Percentiles rank a stretch among this genome's conserved stretches.
Evolutionary conservation across 2,888 invertebrate species (phyloP).

Genomic region (Stratiomys singularior): DNA sequence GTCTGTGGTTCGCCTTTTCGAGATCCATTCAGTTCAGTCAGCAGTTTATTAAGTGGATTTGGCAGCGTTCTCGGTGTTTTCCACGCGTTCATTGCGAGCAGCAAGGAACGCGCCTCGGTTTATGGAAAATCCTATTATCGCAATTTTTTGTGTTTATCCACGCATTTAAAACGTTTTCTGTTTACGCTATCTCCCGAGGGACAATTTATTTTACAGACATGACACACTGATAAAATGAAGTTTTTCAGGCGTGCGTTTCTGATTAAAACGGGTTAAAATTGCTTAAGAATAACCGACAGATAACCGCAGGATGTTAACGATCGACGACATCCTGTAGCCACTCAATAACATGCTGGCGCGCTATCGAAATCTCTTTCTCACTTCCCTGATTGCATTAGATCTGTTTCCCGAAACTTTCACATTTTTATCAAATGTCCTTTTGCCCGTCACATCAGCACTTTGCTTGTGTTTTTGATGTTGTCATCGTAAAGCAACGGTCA

Average conservation of each 20-base stretch:
- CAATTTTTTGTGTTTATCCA: slow-evolving; percentile 43
- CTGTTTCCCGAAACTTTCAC: not conserved
- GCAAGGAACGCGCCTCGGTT: slow-evolving; percentile 29
- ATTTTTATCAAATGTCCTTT: not conserved
- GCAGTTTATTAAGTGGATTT: slow-evolving; percentile 44
- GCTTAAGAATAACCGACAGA: not conserved
- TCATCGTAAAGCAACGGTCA: slow-evolving; percentile 28
- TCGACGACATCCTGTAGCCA: not conserved
- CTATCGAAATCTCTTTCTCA: slow-evolving; percentile 16
- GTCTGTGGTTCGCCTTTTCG: not conserved
- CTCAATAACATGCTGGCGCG: slow-evolving; percentile 18
- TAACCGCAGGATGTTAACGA: too few species aligned
- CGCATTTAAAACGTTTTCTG: slow-evolving; percentile 39
- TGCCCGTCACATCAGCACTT: slow-evolving; percentile 22
- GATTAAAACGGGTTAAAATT: slow-evolving; percentile 24
- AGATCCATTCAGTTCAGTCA: slow-evolving; percentile 36
- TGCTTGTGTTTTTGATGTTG: slow-evolving; percentile 30
- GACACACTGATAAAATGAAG: slow-evolving; percentile 8
- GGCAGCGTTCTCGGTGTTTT: not conserved
- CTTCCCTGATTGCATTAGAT: not conserved
- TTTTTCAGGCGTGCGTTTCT: slow-evolving; percentile 7
- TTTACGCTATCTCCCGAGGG: slow-evolving; percentile 32
- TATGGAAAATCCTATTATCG: slow-evolving; percentile 44
- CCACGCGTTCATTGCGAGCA: not conserved
- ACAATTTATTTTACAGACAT: slow-evolving; percentile 37